Conservation (phyloP, 2,113 vertebrate genomes). For the Halichoeres trimaculatus region DNA sequence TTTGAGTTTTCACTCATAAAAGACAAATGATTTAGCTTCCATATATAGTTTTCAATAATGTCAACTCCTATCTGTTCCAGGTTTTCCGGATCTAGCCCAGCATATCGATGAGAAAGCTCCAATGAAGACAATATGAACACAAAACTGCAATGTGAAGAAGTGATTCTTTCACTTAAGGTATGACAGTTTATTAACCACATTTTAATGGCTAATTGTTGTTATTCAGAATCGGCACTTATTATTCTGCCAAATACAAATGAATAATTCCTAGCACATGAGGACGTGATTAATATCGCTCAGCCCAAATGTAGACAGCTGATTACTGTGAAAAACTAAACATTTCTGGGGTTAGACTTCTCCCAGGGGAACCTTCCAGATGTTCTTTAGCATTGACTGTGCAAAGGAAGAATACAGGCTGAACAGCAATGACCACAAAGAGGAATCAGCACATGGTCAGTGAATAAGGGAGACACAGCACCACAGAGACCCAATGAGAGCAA, state of each 20-base stretch:
- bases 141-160: not conserved
- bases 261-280: not conserved
- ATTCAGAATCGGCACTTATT: not conserved
- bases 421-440: not conserved
- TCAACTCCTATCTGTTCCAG: too few relatives aligned
- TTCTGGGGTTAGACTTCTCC: constrained; percentile 1
- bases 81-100: too few relatives aligned
- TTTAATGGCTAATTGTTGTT: not conserved
- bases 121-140: too few relatives aligned
- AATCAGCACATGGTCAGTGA: constrained; percentile 5
- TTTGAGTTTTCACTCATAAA: too few relatives aligned
- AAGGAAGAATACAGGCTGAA: not conserved
- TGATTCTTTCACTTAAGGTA: not conserved
- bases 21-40: too few relatives aligned
- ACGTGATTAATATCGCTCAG: not conserved
- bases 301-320: not conserved
- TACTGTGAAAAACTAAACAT: not conserved
- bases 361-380: constrained; percentile 6
- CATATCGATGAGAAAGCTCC: too few relatives aligned
- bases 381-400: not conserved
- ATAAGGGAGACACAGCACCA: constrained; percentile 4
- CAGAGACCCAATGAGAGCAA: constrained; percentile 4
- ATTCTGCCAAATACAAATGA: not conserved
- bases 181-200: not conserved
- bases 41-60: too few relatives aligned